Evolutionary conservation across 2,888 invertebrate genomes (phyloP).

Genomic region (Rutpela maculata): DNA sequence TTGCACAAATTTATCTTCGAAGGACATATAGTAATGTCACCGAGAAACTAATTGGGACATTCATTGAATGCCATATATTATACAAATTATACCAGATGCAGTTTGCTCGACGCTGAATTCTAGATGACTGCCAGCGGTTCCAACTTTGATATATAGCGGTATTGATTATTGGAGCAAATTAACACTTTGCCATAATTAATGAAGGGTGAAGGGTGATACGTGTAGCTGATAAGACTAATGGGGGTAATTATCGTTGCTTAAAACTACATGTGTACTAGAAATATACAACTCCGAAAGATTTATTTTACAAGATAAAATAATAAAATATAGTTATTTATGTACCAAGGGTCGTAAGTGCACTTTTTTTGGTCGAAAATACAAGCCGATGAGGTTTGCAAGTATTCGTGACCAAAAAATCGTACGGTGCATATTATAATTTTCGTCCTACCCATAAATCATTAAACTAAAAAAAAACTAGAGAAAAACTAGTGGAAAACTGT

Average conservation of each 20-base stretch:
- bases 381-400: too few relatives aligned
- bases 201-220: conserved; percentile 19
- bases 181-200: conserved; percentile 50
- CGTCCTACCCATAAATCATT: too few relatives aligned
- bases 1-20: conserved; percentile 13
- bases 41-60: conserved; percentile 40
- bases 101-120: conserved; percentile 9
- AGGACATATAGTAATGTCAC: conserved; percentile 19
- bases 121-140: conserved; percentile 39
- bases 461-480: too few relatives aligned
- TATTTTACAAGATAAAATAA: too few relatives aligned
- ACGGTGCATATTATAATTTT: too few relatives aligned
- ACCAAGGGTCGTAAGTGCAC: too few relatives aligned
- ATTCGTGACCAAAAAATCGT: too few relatives aligned
- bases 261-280: neutral
- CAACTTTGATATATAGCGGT: conserved; percentile 43
- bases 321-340: too few relatives aligned
- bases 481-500: too few relatives aligned
- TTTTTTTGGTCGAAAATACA: too few relatives aligned
- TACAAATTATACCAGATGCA: conserved; percentile 42
- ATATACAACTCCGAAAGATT: neutral
- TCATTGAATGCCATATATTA: conserved; percentile 43
- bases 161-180: conserved; percentile 47
- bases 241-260: neutral
- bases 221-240: neutral